Base-by-base conservation (phyloP, 2,888 invertebrate genomes). In the Dorcus hopei region DNA sequence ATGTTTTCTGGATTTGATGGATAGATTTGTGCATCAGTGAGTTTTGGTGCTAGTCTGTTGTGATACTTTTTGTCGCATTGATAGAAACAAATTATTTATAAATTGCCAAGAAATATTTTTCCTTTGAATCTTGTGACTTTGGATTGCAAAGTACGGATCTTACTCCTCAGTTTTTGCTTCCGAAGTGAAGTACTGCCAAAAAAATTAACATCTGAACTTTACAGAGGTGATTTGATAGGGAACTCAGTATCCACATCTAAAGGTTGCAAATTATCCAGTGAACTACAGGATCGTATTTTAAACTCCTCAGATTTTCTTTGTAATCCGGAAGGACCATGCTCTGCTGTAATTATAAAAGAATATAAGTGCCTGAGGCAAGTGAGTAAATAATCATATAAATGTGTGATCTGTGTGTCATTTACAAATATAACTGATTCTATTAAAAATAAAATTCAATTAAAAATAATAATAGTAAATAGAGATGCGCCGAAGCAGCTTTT, bases 1-100 rank as follows among this genome's bases (percentile, higher is more conserved):
- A n/a, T n/a, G n/a, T n/a, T n/a, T n/a, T n/a, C n/a, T n/a, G 26
- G 67, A 65, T 43, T 55, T 64, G 8, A 58, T 52, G 63, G 66
- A 56, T 52, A 49, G 4, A 68, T 56, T 54, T 68, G 68, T 1
- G 62, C 41, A 16, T 65, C 54, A 2, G 63, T 64, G 9, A 65
- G 42, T 57, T 65, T 66, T 48, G 64, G 65, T 14, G 62, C 68
- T 40, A 48, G 9, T 49, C 60, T 50, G 38, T 52, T 49, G 16
- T 19, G 8, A 11, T 42, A 43, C 33, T 49, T 26, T 49, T 63
- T 63, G 49, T 67, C 64, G n/a, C 57, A 19, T 11, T 63, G 54
- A 49, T 63, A 65, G 62, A 67, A 67, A 38, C 2, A 1, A 26
- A 26, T 14, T 14, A 14, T 14, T 26, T 26, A 26, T 26, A 26